Base-by-base conservation (phyloP, 2,113 vertebrate genomes). In the Saccopteryx bilineata region DNA sequence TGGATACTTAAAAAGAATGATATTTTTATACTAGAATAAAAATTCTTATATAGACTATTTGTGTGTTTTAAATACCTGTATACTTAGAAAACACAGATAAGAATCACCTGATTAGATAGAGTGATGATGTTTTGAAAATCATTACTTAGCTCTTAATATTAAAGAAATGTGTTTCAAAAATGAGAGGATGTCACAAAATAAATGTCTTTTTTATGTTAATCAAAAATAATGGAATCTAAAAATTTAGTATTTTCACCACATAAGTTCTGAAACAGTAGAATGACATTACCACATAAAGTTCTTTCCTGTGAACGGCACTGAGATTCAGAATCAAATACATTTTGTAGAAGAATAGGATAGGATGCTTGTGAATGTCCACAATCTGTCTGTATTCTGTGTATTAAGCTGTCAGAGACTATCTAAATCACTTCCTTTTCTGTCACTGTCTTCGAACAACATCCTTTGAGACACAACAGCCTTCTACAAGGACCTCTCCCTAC, bases 391-490 rank as follows among this genome's bases (percentile, higher is more conserved):
- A 98, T 98, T 98, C 98, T 98, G 98, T 98, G 98, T 99, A 99
- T 99, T 99, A 99, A 99, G 99, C 98, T 99, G 99, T 99, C 99
- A 99, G 98, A 50, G 98, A 98, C 98, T 98, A 99, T 99, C 99
- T 99, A 99, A 99, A 99, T 99, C 99, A 99, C 99, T 99, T 99
- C 99, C 98, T 99, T 98, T 99, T 99, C 98, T 99, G 98, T 98
- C 98, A 98, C 97, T 97, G 98, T 98, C 98, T 97, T 97, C 97
- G 96, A 97, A 97, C 98, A 98, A 98, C 98, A 98, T 99, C 98
- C 98, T 99, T 99, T 98, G 98, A 99, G 98, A 98, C 98, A 98
- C 98, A 98, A 98, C 98, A 98, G 98, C 98, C 99, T 99, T 99
- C 98, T 99, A 96, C 95, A 96, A 96, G 63, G 97, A 96, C 98